Base-by-base conservation (phyloP, 2,888 invertebrate genomes). In the Drosophila longiperda region DNA sequence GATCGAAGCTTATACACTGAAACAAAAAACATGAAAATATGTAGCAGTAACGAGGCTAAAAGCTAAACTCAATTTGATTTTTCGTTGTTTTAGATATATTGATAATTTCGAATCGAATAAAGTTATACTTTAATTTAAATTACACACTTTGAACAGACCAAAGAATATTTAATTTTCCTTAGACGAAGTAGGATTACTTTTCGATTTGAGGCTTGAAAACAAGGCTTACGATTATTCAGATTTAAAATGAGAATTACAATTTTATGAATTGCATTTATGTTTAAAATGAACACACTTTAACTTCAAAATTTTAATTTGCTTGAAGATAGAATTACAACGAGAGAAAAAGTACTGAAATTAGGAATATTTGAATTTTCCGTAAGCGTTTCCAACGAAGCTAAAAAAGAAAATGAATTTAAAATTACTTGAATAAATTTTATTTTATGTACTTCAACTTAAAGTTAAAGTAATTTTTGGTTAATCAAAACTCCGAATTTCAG, bases 1-100 rank as follows among this genome's bases (percentile, higher is more conserved):
- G 53, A 64, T 36, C 55, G 40, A 48, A 34, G 54, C 64, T 34
- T 26, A 38, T 38, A 8, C 55, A 55, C 55, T 29, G 55, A 7
- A 4, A 17, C 4, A 26, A 38, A 55, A 12, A 26, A 6, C 15
- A 29, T 29, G 29, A 38, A 8, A 38, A 38, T 0, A 1, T 4
- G 38, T n/a, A 3, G 38, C 38, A 40, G 17, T n/a, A 40, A n/a
- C 9, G 17, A 17, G 38, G 17, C 9, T 38, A 9, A 38, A 9
- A 17, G 36, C 17, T 36, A 15, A 15, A 36, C 7, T 7, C 36
- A 36, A 15, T 8, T 17, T 7, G 3, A 0, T 17, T 38, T 0
- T 9, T 7, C 0, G 8, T 1, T 9, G 8, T 9, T 29, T n/a
- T 40, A 0, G 17, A 40, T 2, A 9, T 4, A 9, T 40, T n/a